phyloP scores from a whole-genome alignment of 2,888 invertebrate species.

The Byasa hedistus region DNA sequence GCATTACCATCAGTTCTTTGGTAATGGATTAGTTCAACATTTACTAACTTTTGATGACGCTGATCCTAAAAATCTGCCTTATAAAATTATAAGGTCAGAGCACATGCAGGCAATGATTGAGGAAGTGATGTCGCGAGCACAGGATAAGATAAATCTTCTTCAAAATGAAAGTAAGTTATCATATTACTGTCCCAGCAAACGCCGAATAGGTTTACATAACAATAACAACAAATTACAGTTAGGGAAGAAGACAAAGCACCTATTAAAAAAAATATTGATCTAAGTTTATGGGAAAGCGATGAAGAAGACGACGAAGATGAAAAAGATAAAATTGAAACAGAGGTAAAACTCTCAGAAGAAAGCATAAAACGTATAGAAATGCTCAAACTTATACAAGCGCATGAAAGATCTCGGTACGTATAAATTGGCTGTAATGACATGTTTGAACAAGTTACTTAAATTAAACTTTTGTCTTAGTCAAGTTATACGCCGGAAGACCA shows the following conservation, averaged over 20 bases:
- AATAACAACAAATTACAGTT: neutral
- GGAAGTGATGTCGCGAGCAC: constrained; percentile 23
- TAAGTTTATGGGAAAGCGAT: constrained; percentile 25
- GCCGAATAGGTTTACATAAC: too few species aligned
- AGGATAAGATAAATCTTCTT: constrained; percentile 31
- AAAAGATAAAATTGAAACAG: constrained; percentile 33
- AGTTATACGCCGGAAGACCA: constrained; percentile 37
- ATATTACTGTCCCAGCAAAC: too few species aligned
- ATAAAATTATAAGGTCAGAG: constrained; percentile 40
- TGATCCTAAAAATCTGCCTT: constrained; percentile 45
- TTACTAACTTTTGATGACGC: constrained; percentile 49
- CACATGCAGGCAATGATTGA: constrained; percentile 41
- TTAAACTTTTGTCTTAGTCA: constrained; percentile 43
- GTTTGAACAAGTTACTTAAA: too few species aligned
- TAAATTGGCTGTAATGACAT: neutral
- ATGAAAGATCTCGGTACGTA: constrained; percentile 56
- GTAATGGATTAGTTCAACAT: constrained; percentile 45
- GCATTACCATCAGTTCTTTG: constrained; percentile 48
- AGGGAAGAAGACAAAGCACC: constrained; percentile 20
- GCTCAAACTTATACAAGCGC: constrained; percentile 54
- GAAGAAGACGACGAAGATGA: constrained; percentile 36
- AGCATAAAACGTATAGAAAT: constrained; percentile 40
- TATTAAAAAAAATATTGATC: constrained; percentile 9
- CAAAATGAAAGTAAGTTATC: constrained; percentile 33
- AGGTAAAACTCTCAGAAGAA: constrained; percentile 47